phyloP scores from a whole-genome alignment of 2,888 invertebrate genomes.

The Nemotelus pantherinus region DNA sequence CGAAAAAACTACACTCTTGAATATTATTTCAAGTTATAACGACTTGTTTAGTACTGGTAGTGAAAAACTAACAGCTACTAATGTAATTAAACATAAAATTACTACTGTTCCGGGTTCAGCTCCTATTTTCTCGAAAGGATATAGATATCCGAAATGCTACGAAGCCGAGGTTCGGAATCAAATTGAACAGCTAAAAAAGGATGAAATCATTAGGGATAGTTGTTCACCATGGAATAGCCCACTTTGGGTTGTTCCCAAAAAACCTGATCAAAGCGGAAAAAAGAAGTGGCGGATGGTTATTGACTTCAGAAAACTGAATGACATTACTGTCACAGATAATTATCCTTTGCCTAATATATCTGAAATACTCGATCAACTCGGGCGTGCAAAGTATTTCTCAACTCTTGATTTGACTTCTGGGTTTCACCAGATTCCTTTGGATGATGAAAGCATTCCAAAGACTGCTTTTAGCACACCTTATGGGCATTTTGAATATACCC shows the following conservation, averaged over 20 bases:
- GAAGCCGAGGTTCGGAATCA: conserved; percentile 47
- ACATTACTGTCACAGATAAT: conserved; percentile 53
- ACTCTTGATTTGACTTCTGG: conserved; percentile 58
- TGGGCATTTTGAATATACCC: conserved; percentile 52
- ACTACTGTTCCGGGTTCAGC: background rate
- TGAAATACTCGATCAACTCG: conserved; percentile 59
- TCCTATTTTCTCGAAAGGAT: conserved; percentile 31
- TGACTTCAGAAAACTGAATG: conserved; percentile 55
- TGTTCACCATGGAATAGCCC: conserved; percentile 49
- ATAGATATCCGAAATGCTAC: no score
- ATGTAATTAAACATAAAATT: background rate
- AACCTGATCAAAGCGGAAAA: conserved; percentile 55
- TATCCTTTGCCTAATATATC: conserved; percentile 59
- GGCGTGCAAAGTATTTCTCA: conserved; percentile 58
- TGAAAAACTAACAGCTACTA: background rate
- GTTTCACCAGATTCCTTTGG: conserved; percentile 59
- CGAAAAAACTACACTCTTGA: no score
- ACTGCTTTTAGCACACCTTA: conserved; percentile 57
- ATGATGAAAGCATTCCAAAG: conserved; percentile 55
- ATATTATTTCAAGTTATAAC: no score
- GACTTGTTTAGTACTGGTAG: no score
- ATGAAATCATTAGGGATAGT: conserved; percentile 52
- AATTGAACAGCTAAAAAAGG: conserved; percentile 54
- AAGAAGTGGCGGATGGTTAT: conserved; percentile 56
- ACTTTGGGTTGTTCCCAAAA: conserved; percentile 55